These are phyloP conservation scores for Meghimatium bilineatum DNA, from an alignment of 2,888 invertebrate genomes.

Conservation along the genomic window DNA sequence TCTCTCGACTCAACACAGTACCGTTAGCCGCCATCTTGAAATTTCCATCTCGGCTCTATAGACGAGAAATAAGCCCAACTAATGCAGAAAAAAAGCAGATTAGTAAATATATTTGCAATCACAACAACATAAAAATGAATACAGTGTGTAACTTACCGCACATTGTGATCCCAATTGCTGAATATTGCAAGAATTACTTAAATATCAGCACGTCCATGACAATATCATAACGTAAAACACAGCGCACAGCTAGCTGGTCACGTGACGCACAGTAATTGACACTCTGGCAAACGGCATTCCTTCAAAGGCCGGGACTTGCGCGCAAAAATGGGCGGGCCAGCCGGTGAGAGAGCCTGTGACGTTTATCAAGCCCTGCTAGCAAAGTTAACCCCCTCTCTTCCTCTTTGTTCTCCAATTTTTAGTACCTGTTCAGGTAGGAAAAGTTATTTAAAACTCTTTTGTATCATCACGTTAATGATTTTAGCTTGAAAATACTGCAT, in stretches of 20 bases:
- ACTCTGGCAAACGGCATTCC: slow-evolving; percentile 48
- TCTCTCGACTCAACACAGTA: slow-evolving; percentile 45
- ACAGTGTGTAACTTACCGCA: slow-evolving; percentile 42
- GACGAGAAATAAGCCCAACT: background rate
- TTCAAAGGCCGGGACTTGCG: slow-evolving; percentile 47
- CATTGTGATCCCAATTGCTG: slow-evolving; percentile 29
- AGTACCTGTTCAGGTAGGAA: background rate
- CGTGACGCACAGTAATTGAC: slow-evolving; percentile 49
- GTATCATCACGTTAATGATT: background rate
- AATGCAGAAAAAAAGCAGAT: background rate
- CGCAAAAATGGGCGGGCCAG: slow-evolving; percentile 35
- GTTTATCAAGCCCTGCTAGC: background rate
- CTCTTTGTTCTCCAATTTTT: slow-evolving; percentile 20
- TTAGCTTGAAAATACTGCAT: background rate
- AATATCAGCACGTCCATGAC: slow-evolving; percentile 39
- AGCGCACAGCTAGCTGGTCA: slow-evolving; percentile 40
- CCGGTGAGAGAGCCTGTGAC: slow-evolving; percentile 20
- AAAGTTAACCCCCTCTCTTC: background rate
- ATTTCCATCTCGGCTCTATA: slow-evolving; percentile 9
- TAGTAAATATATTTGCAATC: background rate
- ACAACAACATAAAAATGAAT: slow-evolving; percentile 3
- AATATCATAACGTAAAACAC: slow-evolving; percentile 23
- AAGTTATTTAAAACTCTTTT: background rate
- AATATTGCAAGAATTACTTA: slow-evolving; percentile 28
- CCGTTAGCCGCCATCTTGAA: slow-evolving; percentile 50